Base-by-base conservation (phyloP, 2,888 invertebrate genomes). In the Charanyca ferruginea region DNA sequence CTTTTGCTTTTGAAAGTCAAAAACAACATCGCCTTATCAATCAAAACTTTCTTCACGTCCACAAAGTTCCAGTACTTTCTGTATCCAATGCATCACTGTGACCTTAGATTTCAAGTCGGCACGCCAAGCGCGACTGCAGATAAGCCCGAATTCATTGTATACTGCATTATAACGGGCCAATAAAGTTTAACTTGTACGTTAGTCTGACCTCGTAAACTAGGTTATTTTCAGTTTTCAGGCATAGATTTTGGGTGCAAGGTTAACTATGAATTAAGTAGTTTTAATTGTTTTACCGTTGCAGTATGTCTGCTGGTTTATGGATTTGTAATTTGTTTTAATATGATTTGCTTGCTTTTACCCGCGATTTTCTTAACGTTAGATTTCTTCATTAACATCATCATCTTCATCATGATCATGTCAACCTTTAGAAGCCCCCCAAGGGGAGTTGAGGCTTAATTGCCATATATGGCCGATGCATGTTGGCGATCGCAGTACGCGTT, bases 111-210 rank as follows among this genome's bases (percentile, higher is more conserved):
- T 54, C 44, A 54, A 69, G 66, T 51, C 72, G 11, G 23, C 72
- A 69, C 62, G 72, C 64, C 60, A 77, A 52, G 75, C 66, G 18
- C 59, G 49, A 71, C 48, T 67, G 76, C 81, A 84, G 89, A 87
- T 83, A 87, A 81, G 80, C 74, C 77, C 38, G 48, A 77, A 80
- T 85, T 83, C 81, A 83, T 80, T 73, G 83, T 83, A 79, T 83
- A 83, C 85, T 84, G 87, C 87, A 89, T 81, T 83, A 82, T 65
- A 82, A 79, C 74, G 62, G 75, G 68, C 81, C 83, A 82, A 85
- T 83, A 83, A 81, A 85, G 73, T 84, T 81, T 64, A 73, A 79
- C 77, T 79, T 57, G 55, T 66, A 58, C 58, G 35, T 76, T 68
- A 77, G 13, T 68, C 61, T 72, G 82, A 76, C 85, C 85, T 86